Base-by-base conservation (phyloP, 1,140 invertebrate genomes). In the Ceratina australensis region DNA sequence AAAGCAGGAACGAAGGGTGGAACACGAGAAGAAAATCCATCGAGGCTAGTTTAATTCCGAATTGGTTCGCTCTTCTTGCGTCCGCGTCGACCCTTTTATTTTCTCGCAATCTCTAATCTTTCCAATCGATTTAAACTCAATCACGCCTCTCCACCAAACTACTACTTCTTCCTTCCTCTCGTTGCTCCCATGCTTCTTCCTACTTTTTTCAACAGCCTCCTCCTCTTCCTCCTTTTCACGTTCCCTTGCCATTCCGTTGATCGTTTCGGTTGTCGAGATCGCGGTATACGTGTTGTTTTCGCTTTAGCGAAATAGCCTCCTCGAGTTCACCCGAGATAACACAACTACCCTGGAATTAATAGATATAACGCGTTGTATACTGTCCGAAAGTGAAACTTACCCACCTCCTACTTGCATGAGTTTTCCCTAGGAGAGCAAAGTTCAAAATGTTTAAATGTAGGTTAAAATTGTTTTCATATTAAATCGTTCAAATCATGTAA, bases 51-150 rank as follows among this genome's bases (percentile, higher is more conserved):
- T 86, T 79, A 78, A 86, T 84, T 84, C 72, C 69, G 72, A 86
- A 86, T 86, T 84, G 85, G 63, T 86, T 86, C 79, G 42, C 80
- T 73, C 69, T 78, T 56, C 72, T 33, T 52, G 22, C 49, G 54
- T 64, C 33, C 68, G 49, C 42, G 0, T 65, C 24, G 15, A 49
- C 18, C 33, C 72, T 68, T 84, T 80, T 84, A 83, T 81, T 77
- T 79, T 77, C 82, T 64, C 59, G 68, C 68, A 72, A 85, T 87
- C 82, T 83, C 76, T 87, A 85, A 87, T 87, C 85, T 83, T 87
- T 87, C 74, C 86, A 74, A 87, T 87, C 85, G 85, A 83, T 85
- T 87, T 81, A 72, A 86, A 80, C 78, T 83, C 78, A 86, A 87
- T 85, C 71, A 63, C 67, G 59, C 24, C 57, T 80, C 42, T 63